phyloP scores from a whole-genome alignment of 2,797 vertebrate species.

The Columba guinea region DNA sequence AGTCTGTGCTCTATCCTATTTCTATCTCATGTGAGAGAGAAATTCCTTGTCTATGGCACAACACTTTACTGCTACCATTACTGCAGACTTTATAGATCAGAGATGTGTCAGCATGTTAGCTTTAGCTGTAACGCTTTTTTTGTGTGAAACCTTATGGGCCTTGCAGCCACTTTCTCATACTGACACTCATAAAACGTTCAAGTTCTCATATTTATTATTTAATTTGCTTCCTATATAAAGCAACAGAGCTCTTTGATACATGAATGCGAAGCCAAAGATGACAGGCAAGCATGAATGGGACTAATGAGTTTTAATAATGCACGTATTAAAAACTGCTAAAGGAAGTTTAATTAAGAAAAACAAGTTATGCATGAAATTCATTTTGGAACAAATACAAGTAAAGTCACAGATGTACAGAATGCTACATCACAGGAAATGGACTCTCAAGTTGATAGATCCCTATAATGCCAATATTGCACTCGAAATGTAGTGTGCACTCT shows the following conservation, averaged over 20 bases:
- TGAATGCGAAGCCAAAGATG: slow-evolving; percentile 64
- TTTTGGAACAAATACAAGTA: slow-evolving; percentile 68
- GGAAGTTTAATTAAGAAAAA: slow-evolving; percentile 81
- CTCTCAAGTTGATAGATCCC: slow-evolving; percentile 30
- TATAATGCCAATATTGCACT: slow-evolving; percentile 26
- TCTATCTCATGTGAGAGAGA: slow-evolving; percentile 69
- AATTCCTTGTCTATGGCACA: slow-evolving; percentile 70
- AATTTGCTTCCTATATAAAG: slow-evolving; percentile 72
- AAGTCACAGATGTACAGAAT: slow-evolving; percentile 62
- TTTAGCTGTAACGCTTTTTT: slow-evolving; percentile 75
- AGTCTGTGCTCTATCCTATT: slow-evolving; percentile 68
- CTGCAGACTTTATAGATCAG: slow-evolving; percentile 79
- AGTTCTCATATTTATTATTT: slow-evolving; percentile 78
- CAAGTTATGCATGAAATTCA: slow-evolving; percentile 79
- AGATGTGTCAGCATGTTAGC: slow-evolving; percentile 77
- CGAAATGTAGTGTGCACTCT: slow-evolving; percentile 16
- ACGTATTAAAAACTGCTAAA: slow-evolving; percentile 73
- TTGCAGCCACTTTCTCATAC: slow-evolving; percentile 74
- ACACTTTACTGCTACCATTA: slow-evolving; percentile 75
- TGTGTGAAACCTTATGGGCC: slow-evolving; percentile 78
- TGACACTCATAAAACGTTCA: slow-evolving; percentile 73
- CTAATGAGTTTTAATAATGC: slow-evolving; percentile 79
- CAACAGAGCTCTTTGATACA: slow-evolving; percentile 47
- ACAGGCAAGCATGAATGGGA: slow-evolving; percentile 70
- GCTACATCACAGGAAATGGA: slow-evolving; percentile 55